Percentiles rank a stretch among this genome's conserved stretches.
These are phyloP conservation scores for Neotragus pygmaeus DNA, from an alignment of 2,113 vertebrate genomes.

Conservation along the genomic window DNA sequence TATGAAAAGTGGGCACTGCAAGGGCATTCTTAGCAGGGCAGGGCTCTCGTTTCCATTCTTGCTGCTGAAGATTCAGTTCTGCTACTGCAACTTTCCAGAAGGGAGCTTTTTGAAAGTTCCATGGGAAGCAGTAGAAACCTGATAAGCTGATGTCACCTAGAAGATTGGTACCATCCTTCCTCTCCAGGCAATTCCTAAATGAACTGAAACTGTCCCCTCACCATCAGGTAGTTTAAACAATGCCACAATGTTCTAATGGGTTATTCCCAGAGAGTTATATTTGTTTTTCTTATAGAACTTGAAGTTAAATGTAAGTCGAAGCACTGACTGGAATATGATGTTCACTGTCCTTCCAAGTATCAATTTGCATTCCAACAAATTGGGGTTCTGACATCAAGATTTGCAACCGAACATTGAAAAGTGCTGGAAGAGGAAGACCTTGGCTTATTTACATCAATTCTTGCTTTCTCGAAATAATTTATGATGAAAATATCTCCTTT, in stretches of 20 bases:
- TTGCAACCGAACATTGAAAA: not conserved
- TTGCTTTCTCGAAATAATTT: not conserved
- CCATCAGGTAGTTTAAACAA: not conserved
- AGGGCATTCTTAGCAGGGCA: accelerated
- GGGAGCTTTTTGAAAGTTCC: not conserved
- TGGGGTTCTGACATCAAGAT: not conserved
- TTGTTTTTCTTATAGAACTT: not conserved
- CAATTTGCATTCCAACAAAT: not conserved
- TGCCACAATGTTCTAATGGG: not conserved
- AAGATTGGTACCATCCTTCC: not conserved
- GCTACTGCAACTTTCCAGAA: not conserved
- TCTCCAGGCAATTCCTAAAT: not conserved
- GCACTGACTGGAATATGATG: not conserved
- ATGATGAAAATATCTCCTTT: not conserved
- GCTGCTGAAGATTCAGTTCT: not conserved
- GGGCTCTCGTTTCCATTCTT: not conserved
- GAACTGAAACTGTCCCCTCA: not conserved
- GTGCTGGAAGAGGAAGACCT: not conserved
- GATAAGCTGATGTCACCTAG: not conserved
- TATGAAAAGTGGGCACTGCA: not conserved
- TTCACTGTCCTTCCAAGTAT: not conserved
- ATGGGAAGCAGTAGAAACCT: not conserved
- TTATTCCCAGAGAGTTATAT: not conserved
- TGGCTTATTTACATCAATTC: not conserved
- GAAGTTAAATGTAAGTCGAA: not conserved